Percentiles rank a stretch among this genome's conserved stretches.
phyloP scores from a whole-genome alignment of 1,140 invertebrate genomes.

The Steinernema khuongi region DNA sequence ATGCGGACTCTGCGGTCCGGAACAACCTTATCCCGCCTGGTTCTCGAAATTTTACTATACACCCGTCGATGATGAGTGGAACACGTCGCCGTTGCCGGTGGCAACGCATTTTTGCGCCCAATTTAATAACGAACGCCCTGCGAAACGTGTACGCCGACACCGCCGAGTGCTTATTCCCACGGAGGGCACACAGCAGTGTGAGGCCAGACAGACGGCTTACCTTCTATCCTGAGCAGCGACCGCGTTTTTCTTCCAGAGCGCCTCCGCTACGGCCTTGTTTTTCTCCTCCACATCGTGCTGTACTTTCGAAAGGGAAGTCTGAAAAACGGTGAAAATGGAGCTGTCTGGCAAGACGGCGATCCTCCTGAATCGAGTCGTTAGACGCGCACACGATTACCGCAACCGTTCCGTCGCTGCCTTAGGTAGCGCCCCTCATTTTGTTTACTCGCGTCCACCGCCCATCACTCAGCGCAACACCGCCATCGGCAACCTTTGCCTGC shows the following conservation, averaged over 20 bases:
- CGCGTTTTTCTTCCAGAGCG: not conserved
- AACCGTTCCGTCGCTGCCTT: not conserved
- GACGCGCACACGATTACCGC: constrained; percentile 5
- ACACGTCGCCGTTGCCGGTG: not conserved
- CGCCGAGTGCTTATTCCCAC: not conserved
- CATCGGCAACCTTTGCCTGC: not conserved
- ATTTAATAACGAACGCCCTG: not conserved
- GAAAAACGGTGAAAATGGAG: not conserved
- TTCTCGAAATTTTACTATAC: constrained; percentile 1
- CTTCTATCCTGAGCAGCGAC: not conserved
- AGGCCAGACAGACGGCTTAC: not conserved
- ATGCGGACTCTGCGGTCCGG: not conserved
- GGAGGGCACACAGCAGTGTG: not conserved
- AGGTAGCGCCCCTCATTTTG: not conserved
- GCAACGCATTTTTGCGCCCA: constrained; percentile 3
- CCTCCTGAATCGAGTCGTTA: not conserved
- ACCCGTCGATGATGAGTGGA: not conserved
- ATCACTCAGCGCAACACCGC: constrained; percentile 9
- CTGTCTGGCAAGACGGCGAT: not conserved
- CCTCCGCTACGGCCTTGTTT: not conserved
- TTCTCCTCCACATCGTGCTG: not conserved
- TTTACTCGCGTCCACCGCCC: not conserved
- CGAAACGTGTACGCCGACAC: not conserved
- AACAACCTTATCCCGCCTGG: not conserved
- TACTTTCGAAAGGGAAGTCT: not conserved